Conservation (phyloP, 2,113 vertebrate genomes). For the Ophiodon elongatus region DNA sequence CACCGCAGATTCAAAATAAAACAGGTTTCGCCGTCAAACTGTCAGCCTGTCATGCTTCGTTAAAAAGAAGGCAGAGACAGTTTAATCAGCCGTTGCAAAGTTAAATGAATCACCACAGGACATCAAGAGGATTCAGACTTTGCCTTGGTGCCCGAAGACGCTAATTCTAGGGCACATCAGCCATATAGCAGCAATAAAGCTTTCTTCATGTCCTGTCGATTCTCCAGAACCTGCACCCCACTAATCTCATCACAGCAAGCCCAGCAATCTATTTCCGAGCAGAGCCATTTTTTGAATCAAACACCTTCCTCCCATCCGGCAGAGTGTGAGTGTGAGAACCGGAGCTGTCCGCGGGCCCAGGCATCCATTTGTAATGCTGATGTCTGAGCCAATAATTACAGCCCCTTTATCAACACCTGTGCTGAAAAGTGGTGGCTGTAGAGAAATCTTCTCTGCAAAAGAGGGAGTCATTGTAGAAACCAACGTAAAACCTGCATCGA, state of each 20-base stretch:
- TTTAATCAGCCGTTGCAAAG: conserved; percentile 73
- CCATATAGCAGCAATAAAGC: conserved; percentile 54
- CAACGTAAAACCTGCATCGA: conserved; percentile 19
- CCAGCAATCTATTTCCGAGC: conserved; percentile 61
- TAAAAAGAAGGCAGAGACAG: conserved; percentile 57
- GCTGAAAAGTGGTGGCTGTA: conserved; percentile 31
- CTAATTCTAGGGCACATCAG: conserved; percentile 60
- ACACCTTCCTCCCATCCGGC: conserved; percentile 46
- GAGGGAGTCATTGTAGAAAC: conserved; percentile 1
- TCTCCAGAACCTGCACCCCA: conserved; percentile 50
- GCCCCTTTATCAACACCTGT: conserved; percentile 49
- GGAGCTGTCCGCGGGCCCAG: conserved; percentile 29
- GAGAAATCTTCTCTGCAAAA: not conserved
- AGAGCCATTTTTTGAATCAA: conserved; percentile 54
- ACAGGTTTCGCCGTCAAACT: conserved; percentile 64
- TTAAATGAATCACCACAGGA: conserved; percentile 73
- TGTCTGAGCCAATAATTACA: conserved; percentile 46
- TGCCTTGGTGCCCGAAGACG: conserved; percentile 36
- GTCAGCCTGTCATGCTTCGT: conserved; percentile 56
- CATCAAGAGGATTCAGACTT: conserved; percentile 54
- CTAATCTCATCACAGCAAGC: conserved; percentile 69
- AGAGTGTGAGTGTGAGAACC: conserved; percentile 46
- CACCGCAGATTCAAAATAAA: conserved; percentile 41
- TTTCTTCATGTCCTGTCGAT: conserved; percentile 56
- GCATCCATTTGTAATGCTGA: conserved; percentile 55